Evolutionary conservation across 2,888 invertebrate genomes (phyloP).

Genomic region (Drosophila cognata): DNA sequence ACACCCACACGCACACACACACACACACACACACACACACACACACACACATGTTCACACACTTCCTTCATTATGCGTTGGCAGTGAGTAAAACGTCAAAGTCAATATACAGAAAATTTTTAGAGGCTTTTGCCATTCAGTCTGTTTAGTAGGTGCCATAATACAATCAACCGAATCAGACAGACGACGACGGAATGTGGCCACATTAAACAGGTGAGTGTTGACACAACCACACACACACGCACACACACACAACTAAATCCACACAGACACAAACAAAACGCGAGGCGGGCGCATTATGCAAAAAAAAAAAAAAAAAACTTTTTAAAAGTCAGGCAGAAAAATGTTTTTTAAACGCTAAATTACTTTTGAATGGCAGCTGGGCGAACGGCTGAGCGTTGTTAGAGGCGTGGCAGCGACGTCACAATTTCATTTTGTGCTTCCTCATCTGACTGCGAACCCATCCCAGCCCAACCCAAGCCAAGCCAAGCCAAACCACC

Average conservation of each 20-base stretch:
- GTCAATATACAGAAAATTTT: constrained; percentile 63
- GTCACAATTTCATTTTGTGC: constrained; percentile 78
- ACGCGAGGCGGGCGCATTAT: constrained; percentile 59
- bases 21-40: neutral
- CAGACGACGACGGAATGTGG: constrained; percentile 66
- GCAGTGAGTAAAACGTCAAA: constrained; percentile 60
- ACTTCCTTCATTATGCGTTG: constrained; percentile 30
- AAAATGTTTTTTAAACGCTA: constrained; percentile 80
- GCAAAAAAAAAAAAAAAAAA: constrained; percentile 42
- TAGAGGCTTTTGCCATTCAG: constrained; percentile 37
- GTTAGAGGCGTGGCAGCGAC: constrained; percentile 56
- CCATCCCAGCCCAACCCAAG: neutral
- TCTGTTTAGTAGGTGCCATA: constrained; percentile 61
- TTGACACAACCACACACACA: constrained; percentile 41
- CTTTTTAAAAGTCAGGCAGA: constrained; percentile 77
- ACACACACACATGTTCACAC: neutral
- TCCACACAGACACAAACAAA: constrained; percentile 20
- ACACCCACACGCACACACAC: constrained; percentile 9
- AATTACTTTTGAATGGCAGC: constrained; percentile 79
- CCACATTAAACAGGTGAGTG: constrained; percentile 72
- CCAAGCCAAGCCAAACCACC: neutral
- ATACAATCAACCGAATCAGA: constrained; percentile 74
- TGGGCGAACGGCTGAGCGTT: constrained; percentile 29
- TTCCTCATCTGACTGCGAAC: constrained; percentile 52
- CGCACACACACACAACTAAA: constrained; percentile 3